Conservation (phyloP, 2,113 vertebrate species). For the Rana temporaria region DNA sequence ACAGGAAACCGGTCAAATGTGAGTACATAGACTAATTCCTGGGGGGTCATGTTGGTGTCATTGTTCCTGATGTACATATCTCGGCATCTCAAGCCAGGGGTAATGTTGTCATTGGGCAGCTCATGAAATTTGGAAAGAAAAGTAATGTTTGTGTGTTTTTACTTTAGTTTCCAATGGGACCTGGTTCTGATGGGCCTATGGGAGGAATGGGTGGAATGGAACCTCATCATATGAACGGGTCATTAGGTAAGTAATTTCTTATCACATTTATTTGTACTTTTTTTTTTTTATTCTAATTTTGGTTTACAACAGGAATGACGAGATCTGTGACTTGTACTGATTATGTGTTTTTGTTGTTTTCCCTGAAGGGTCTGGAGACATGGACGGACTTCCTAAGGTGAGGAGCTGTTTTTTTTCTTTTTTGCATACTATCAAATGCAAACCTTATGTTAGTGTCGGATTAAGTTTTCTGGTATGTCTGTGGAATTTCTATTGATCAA, state of each 20-base stretch:
- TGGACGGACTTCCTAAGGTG: constrained; percentile 99
- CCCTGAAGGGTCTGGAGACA: constrained; percentile 89
- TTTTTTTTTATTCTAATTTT: not conserved
- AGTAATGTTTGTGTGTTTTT: constrained; percentile 62
- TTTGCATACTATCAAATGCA: too few relatives aligned
- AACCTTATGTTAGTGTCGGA: too few relatives aligned
- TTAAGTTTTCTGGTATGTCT: too few relatives aligned
- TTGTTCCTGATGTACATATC: too few relatives aligned
- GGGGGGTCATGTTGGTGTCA: too few relatives aligned
- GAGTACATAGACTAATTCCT: constrained; percentile 65
- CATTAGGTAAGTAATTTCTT: constrained; percentile 75
- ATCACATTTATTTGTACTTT: too few relatives aligned
- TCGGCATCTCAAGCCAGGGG: too few relatives aligned
- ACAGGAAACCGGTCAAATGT: constrained; percentile 96
- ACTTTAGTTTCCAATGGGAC: constrained; percentile 93
- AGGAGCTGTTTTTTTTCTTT: constrained; percentile 61
- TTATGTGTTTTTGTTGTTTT: constrained; percentile 34
- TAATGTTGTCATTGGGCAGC: too few relatives aligned
- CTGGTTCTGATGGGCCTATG: constrained; percentile 95
- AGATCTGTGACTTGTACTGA: not conserved
- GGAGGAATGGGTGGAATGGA: constrained; percentile 99
- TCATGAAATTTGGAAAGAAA: too few relatives aligned
- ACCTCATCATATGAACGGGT: constrained; percentile 98
- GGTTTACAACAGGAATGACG: not conserved
- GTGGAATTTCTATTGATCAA: too few relatives aligned